Percentiles rank a stretch among this genome's conserved stretches.
phyloP scores from a whole-genome alignment of 2,113 vertebrate genomes.

The Stercorarius parasiticus region DNA sequence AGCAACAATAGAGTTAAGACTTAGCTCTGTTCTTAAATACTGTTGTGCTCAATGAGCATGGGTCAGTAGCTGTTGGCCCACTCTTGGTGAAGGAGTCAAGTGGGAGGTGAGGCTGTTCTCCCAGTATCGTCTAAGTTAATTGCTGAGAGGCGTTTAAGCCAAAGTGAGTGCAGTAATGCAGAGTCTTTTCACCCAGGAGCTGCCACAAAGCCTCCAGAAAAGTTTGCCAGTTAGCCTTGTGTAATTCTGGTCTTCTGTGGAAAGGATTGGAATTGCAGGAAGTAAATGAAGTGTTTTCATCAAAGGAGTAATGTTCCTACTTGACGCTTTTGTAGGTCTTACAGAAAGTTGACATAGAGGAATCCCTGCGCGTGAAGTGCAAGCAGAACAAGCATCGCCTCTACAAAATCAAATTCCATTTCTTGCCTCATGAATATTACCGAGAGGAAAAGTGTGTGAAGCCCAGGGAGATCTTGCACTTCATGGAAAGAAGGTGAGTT shows the following conservation, averaged over 20 bases:
- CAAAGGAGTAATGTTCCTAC: not conserved
- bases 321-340: constrained; percentile 78
- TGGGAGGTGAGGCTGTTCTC: not conserved
- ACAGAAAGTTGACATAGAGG: constrained; percentile 86
- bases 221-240: not conserved
- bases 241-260: not conserved
- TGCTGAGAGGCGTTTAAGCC: not conserved
- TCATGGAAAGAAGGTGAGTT: constrained; percentile 88
- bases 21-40: not conserved
- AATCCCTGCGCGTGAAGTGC: constrained; percentile 77
- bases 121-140: not conserved
- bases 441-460: constrained; percentile 84
- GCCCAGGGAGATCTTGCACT: constrained; percentile 83
- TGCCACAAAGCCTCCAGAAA: not conserved
- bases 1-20: not conserved
- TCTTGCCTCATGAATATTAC: constrained; percentile 84
- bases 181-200: not conserved
- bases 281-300: not conserved
- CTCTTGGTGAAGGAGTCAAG: not conserved
- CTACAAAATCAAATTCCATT: constrained; percentile 85
- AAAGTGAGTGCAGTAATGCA: not conserved
- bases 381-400: constrained; percentile 71
- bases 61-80: not conserved
- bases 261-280: not conserved
- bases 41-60: not conserved